Conservation (phyloP, 2,113 vertebrate species). For the Hylia prasina region DNA sequence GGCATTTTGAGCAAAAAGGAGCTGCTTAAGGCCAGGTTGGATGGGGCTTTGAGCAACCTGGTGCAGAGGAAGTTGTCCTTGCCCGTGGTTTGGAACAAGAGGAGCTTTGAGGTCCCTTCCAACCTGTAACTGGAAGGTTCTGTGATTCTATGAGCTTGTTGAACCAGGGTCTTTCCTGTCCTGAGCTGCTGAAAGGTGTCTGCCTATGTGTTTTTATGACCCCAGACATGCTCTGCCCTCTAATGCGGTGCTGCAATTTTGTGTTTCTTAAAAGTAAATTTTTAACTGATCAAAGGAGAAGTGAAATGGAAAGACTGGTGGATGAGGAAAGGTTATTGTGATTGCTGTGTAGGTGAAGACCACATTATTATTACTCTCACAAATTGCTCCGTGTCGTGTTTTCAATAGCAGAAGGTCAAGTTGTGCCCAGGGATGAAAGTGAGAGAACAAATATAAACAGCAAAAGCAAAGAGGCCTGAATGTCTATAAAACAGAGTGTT, state of each 20-base stretch:
- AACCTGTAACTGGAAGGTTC: background rate
- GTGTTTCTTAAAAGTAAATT: constrained; percentile 11
- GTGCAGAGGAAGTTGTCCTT: background rate
- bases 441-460: constrained; percentile 40
- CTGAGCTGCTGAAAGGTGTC: background rate
- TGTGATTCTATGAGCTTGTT: background rate
- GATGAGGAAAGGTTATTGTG: constrained; percentile 36
- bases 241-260: background rate
- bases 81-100: background rate
- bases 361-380: constrained; percentile 42
- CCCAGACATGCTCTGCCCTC: background rate
- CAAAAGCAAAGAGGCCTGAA: background rate
- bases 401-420: constrained; percentile 72
- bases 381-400: background rate
- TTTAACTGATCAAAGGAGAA: background rate
- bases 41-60: background rate
- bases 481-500: background rate
- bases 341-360: background rate
- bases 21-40: background rate
- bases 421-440: constrained; percentile 73
- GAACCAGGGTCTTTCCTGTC: background rate
- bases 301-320: constrained; percentile 23
- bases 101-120: background rate
- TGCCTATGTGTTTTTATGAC: background rate
- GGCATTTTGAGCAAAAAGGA: background rate